phyloP scores from a whole-genome alignment of 2,113 vertebrate genomes.

The Oenanthe oenanthe region DNA sequence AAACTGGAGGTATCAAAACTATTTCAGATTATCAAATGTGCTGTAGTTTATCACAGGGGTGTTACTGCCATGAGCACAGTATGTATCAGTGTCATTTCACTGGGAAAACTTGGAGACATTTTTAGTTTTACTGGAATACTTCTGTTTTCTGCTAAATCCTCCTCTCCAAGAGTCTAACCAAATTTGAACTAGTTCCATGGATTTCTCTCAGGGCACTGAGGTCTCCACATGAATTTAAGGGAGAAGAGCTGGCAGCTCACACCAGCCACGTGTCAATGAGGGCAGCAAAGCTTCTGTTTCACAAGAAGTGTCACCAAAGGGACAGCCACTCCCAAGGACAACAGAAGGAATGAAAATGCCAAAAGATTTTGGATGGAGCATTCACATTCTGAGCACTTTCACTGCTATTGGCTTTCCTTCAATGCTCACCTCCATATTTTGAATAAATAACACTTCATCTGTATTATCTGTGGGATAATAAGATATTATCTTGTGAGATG shows the following conservation, averaged over 20 bases:
- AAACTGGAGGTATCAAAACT: neutral
- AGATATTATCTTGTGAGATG: neutral
- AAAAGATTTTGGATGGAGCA: neutral
- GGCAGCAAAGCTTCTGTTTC: neutral
- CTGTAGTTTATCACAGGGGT: neutral
- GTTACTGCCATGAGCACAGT: neutral
- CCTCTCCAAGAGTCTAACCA: neutral
- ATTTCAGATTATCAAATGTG: neutral
- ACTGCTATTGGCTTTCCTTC: neutral
- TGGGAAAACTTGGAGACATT: neutral
- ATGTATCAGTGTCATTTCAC: neutral
- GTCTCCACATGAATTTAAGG: neutral
- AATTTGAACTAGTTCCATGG: neutral
- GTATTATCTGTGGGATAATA: neutral
- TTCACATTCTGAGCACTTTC: neutral
- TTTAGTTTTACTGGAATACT: neutral
- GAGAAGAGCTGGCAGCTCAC: neutral
- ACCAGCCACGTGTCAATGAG: neutral
- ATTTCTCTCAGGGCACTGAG: neutral
- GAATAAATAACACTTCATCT: neutral
- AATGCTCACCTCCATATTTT: neutral
- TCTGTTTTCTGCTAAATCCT: neutral
- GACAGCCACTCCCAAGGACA: neutral
- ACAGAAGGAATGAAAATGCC: neutral
- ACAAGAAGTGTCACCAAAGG: neutral